Conservation (phyloP, 1,140 invertebrate genomes). For the Coenobita brevimanus region DNA sequence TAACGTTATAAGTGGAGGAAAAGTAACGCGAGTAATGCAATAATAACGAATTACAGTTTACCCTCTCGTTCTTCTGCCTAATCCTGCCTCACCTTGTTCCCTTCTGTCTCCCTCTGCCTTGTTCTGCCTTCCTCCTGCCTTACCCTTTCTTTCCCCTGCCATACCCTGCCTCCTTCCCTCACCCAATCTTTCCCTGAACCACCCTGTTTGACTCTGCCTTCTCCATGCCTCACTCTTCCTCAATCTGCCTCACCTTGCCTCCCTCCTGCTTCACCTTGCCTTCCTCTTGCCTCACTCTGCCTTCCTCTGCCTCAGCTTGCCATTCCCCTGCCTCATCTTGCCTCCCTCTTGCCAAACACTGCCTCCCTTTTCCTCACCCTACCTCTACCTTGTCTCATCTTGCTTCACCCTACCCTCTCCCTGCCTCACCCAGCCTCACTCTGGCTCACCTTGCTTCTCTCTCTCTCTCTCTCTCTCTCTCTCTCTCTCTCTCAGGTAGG, state of each 20-base stretch:
- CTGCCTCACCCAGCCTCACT: neutral
- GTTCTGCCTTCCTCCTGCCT: no score
- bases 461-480: constrained; percentile 23
- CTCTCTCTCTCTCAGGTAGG: neutral
- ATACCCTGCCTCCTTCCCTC: neutral
- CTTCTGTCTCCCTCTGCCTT: no score
- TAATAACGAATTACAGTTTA: neutral
- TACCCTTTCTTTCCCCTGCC: no score
- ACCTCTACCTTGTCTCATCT: neutral
- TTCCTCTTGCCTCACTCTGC: no score
- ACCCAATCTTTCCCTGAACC: no score
- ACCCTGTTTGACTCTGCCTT: no score
- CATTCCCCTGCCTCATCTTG: neutral
- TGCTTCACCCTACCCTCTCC: no score
- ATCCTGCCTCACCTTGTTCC: neutral
- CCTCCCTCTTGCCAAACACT: neutral
- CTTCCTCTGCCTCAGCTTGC: neutral
- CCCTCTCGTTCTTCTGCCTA: neutral
- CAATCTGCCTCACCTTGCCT: neutral
- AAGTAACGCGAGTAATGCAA: no score
- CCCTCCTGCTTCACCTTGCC: no score
- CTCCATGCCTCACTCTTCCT: neutral
- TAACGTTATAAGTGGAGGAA: no score
- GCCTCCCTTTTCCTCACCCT: neutral
- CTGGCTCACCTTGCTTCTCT: neutral